Evolutionary conservation across 2,113 vertebrate species (phyloP), one percentile per base, ranked within the genome.

Genomic region (Emydura subglobosa): DNA sequence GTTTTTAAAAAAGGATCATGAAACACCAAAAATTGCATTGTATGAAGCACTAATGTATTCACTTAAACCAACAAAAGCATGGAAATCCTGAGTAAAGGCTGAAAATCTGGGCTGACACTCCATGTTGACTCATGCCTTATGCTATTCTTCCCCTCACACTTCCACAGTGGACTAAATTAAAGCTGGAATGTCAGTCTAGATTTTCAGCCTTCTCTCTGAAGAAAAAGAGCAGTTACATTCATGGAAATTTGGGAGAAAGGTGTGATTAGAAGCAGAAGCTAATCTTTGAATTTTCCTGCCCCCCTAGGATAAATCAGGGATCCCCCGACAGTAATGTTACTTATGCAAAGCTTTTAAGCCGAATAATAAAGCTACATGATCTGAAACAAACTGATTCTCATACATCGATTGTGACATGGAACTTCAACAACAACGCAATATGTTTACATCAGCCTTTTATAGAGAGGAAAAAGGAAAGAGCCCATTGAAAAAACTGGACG

Each of bases 171-270:
- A 82, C 5, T 84, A n/a, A n/a, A 8, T 80, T 31, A 79, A 90
- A 50, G 3, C 25, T 39, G 22, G 79, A 59, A n/a, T 76, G 44
- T 83, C 78, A 90, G 54, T 84, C 44, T 39, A 80, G 22, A 96
- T 91, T 87, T 95, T 96, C 85, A 91, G 31, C 34, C 87, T 87
- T 29, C 27, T 6, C n/a, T 92, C 25, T 44, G 27, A 93, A 94
- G 27, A 51, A 87, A 95, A 86, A 86, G 5, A 27, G 65, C 14
- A 82, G 5, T 80, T 65, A 39, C 27, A 13, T 47, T 86, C 31
- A 80, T 39, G 72, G 59, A 16, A 85, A 4, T 94, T 92, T 87
- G 42, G 27, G 16, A 91, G 61, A 94, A 91, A 95, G 29, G 1
- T 79, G 25, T 50, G 25, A 47, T 79, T 88, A 88, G 7, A 93